Base-by-base conservation (phyloP, 2,113 vertebrate species). In the Notothenia coriiceps region DNA sequence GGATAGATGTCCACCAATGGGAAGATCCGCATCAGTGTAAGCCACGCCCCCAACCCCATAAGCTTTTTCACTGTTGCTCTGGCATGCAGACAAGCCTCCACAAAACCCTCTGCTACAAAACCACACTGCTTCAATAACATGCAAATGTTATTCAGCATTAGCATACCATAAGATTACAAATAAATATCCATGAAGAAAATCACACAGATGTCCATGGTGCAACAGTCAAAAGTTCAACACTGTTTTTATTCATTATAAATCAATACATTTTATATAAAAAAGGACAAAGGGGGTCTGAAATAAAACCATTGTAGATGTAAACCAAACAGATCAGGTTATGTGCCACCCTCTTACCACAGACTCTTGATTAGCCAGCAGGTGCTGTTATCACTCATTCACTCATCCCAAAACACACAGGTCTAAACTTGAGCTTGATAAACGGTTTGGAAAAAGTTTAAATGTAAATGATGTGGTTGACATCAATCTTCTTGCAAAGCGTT, bases 171-270 rank as follows among this genome's bases (percentile, higher is more conserved):
- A 64, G 3, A 17, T 35, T 18, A 14, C 6, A 29, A 22, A 25
- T 49, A 51, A 47, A 33, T 35, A 18, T 43, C 2, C 12, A 14
- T 8, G 0, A 61, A 55, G 20, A 25, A 84, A 72, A 49, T 20
- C 5, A 70, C 51, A 55, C 55, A 67, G 35, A 81, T 20, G 59
- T 75, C 59, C 11, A 67, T 63, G 72, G 63, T 15, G 83, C 67
- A 88, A 84, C 84, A 87, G 80, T 85, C 83, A 91, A 91, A 92
- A 91, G 86, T 88, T 90, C 82, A 95, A 95, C 93, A 94, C 94
- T 84, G 91, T 93, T 94, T 92, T 95, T 95, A 95, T 96, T 95
- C 76, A 89, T 94, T 95, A 95, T 93, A 95, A 96, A 96, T 90
- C 91, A 94, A 91, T 91, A 94, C 93, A 94, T 93, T 93, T 94